Evolutionary conservation across 2,888 invertebrate species (phyloP).

Genomic region (Platycnemis pennipes): DNA sequence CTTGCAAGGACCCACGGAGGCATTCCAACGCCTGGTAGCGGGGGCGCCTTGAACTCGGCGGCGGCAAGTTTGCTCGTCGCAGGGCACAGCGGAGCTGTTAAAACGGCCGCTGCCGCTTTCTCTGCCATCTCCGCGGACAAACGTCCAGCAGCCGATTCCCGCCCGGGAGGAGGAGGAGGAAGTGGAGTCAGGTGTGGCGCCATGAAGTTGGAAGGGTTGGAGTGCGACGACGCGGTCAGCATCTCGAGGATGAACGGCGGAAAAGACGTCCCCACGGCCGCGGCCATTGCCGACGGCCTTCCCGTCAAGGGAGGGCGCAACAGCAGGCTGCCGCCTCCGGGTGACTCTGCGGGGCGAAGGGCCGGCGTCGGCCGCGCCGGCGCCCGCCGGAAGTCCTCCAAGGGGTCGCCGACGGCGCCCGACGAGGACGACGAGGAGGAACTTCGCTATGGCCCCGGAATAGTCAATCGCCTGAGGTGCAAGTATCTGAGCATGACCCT

Average conservation of each 20-base stretch:
- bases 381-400: constrained; percentile 47
- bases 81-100: constrained; percentile 74
- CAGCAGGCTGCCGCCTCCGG: neutral
- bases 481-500: constrained; percentile 92
- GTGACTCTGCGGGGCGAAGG: neutral
- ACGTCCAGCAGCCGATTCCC: constrained; percentile 77
- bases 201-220: constrained; percentile 73
- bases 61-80: constrained; percentile 72
- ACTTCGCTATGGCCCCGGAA: constrained; percentile 94
- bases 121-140: constrained; percentile 72
- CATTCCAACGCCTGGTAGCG: constrained; percentile 52
- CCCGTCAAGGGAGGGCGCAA: neutral
- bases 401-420: constrained; percentile 40
- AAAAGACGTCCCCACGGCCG: constrained; percentile 32
- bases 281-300: constrained; percentile 40
- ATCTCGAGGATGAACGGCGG: constrained; percentile 63
- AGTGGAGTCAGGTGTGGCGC: constrained; percentile 72
- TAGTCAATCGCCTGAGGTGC: constrained; percentile 92
- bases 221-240: constrained; percentile 63
- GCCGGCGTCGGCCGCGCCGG: constrained; percentile 52
- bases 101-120: constrained; percentile 71
- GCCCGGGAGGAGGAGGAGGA: constrained; percentile 72
- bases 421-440: constrained; percentile 85
- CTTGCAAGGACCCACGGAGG: constrained; percentile 57
- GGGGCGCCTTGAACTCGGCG: constrained; percentile 70